phyloP scores from a whole-genome alignment of 2,113 vertebrate species.

The Cyanoramphus novaezelandiae region DNA sequence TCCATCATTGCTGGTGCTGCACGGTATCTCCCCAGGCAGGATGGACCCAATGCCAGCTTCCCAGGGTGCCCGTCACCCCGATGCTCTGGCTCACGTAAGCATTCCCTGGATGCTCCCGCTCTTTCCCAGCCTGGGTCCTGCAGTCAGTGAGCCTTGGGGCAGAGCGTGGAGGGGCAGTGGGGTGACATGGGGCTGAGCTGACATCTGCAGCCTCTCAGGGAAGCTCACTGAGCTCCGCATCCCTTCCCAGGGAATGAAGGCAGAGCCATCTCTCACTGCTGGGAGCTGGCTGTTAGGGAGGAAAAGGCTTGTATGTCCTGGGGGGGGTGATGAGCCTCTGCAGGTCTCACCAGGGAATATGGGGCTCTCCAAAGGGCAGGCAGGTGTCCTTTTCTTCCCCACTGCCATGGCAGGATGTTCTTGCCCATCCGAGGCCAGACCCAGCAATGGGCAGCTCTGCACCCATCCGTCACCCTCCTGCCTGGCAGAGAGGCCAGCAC shows the following conservation, averaged over 20 bases:
- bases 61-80: fast-evolving
- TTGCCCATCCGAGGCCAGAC: neutral
- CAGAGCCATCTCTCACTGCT: fast-evolving
- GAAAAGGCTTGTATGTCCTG: neutral
- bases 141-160: neutral
- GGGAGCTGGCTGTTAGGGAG: neutral
- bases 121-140: fast-evolving
- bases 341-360: fast-evolving
- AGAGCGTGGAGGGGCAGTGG: too few relatives aligned
- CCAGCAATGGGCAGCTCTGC: neutral
- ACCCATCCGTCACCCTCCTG: fast-evolving
- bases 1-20: fast-evolving
- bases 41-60: neutral
- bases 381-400: neutral
- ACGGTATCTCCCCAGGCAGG: neutral
- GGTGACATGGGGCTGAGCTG: fast-evolving
- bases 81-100: neutral
- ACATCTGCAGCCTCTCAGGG: neutral
- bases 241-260: neutral
- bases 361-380: fast-evolving
- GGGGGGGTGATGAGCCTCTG: neutral
- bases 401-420: fast-evolving
- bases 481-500: neutral
- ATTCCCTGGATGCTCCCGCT: fast-evolving
- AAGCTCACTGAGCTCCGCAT: neutral